Evolutionary conservation across 2,113 vertebrate genomes (phyloP).

Genomic region (Synodontis membranacea): DNA sequence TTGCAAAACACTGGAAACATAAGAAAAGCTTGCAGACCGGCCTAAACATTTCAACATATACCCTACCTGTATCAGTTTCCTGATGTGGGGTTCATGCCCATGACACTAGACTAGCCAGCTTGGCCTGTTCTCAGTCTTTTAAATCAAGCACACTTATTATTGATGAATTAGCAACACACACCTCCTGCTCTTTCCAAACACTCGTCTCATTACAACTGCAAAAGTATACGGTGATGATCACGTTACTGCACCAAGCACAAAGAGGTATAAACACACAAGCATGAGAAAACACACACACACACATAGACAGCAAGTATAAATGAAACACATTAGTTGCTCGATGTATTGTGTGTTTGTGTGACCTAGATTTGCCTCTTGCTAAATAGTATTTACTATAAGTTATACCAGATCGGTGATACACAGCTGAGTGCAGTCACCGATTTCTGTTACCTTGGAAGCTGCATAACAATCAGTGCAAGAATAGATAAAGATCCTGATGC

Average conservation of each 20-base stretch:
- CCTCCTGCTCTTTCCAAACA: conserved; percentile 35
- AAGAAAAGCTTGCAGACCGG: not conserved
- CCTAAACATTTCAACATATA: conserved; percentile 3
- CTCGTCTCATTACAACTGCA: conserved; percentile 36
- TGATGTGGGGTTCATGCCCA: not conserved
- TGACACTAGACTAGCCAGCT: conserved; percentile 19
- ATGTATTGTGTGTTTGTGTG: not conserved
- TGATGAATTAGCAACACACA: conserved; percentile 36
- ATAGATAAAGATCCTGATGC: too few species aligned
- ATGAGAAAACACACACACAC: not conserved
- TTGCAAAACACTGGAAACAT: not conserved
- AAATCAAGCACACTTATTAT: conserved; percentile 40
- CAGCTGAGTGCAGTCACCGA: too few species aligned
- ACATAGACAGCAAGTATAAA: not conserved
- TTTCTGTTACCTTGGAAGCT: too few species aligned
- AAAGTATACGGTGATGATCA: conserved; percentile 35
- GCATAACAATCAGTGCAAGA: too few species aligned
- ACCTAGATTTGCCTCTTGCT: not conserved
- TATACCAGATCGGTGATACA: too few species aligned
- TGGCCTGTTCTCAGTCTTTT: conserved; percentile 11
- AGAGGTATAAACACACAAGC: conserved; percentile 14
- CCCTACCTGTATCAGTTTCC: not conserved
- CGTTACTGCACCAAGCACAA: conserved; percentile 39
- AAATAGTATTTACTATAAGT: not conserved
- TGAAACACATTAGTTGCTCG: not conserved